These are phyloP conservation scores for Proctacanthus coquilletti DNA, from an alignment of 1,140 invertebrate genomes.

Conservation along the genomic window DNA sequence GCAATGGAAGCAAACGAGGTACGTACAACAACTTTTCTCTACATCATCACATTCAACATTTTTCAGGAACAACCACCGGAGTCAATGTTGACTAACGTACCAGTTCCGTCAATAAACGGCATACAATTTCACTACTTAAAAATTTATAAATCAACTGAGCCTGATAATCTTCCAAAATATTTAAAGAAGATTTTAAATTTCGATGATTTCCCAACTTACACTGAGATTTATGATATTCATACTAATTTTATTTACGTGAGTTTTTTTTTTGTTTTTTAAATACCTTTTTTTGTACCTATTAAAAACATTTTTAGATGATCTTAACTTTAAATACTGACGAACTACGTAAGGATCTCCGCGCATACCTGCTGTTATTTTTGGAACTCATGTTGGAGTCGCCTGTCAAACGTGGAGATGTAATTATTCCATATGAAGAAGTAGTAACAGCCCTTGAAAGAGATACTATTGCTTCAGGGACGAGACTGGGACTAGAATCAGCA, in stretches of 20 bases:
- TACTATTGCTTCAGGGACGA: constrained; percentile 40
- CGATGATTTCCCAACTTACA: constrained; percentile 49
- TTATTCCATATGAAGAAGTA: constrained; percentile 54
- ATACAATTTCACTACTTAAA: constrained; percentile 47
- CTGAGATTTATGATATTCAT: constrained; percentile 61
- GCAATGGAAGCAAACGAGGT: constrained; percentile 67
- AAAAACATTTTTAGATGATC: constrained; percentile 36
- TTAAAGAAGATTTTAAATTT: constrained; percentile 51
- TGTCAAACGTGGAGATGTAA: constrained; percentile 36
- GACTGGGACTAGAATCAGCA: constrained; percentile 40
- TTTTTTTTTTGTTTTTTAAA: constrained; percentile 19
- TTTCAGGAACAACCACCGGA: constrained; percentile 34
- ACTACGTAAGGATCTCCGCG: constrained; percentile 40
- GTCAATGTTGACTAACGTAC: constrained; percentile 48
- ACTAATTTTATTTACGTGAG: constrained; percentile 77
- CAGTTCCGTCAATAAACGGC: constrained; percentile 49
- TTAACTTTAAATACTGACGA: constrained; percentile 53
- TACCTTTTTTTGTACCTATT: constrained; percentile 4
- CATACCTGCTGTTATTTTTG: constrained; percentile 55
- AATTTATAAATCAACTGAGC: constrained; percentile 39
- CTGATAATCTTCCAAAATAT: constrained; percentile 36
- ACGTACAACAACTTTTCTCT: constrained; percentile 5
- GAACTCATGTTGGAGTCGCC: constrained; percentile 54
- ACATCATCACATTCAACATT: not conserved
- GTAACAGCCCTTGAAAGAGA: constrained; percentile 60